Percentiles rank a stretch among this genome's conserved stretches.
Conservation (phyloP, 2,888 invertebrate species). For the Platypus cylindrus region DNA sequence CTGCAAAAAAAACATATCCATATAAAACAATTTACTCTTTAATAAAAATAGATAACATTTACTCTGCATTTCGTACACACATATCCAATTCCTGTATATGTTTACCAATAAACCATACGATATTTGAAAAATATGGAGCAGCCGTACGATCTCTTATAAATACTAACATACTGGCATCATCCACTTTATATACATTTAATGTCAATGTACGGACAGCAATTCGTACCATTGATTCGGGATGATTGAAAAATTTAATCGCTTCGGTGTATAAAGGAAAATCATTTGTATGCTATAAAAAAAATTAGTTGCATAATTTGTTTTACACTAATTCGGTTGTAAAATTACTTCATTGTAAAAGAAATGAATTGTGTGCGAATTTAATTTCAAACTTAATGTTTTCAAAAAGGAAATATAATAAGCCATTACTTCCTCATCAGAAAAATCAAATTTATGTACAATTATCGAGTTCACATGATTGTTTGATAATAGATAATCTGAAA, state of each 20-base stretch:
- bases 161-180: constrained; percentile 86
- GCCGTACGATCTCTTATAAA: constrained; percentile 95
- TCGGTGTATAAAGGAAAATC: constrained; percentile 99
- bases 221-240: constrained; percentile 96
- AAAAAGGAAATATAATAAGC: constrained; percentile 99
- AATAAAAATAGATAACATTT: too few species aligned
- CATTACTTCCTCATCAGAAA: constrained; percentile 99
- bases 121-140: constrained; percentile 95
- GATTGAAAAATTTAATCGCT: constrained; percentile 98
- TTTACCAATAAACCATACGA: constrained; percentile 98
- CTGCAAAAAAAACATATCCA: constrained; percentile 44
- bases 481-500: constrained; percentile 93
- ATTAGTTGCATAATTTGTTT: neutral
- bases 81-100: constrained; percentile 91
- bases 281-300: constrained; percentile 70
- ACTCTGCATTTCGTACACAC: constrained; percentile 92
- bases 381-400: constrained; percentile 93
- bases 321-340: constrained; percentile 1
- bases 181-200: constrained; percentile 90
- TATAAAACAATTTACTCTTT: too few species aligned
- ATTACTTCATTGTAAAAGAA: constrained; percentile 98
- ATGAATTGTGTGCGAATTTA: constrained; percentile 97
- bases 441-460: constrained; percentile 98
- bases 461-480: constrained; percentile 99
- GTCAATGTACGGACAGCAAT: constrained; percentile 97